A percentile compares a stretch with the other conserved stretches of the same genome.
Evolutionary conservation across 2,888 invertebrate species (phyloP).

Genomic region (Ochropleura plecta): DNA sequence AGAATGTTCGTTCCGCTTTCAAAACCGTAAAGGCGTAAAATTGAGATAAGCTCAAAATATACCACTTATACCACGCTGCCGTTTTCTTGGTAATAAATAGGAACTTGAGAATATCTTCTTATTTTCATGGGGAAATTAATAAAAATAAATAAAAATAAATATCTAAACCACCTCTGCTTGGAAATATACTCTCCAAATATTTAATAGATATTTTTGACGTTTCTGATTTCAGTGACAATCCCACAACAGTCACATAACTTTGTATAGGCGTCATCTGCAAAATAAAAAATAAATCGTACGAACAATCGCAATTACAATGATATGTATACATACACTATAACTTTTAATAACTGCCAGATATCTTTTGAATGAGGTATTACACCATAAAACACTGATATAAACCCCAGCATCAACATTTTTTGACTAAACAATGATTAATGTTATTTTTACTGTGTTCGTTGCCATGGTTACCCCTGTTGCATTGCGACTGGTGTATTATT

Average conservation of each 20-base stretch:
- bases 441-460: not conserved
- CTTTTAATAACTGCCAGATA: not conserved
- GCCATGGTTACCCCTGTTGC: not conserved
- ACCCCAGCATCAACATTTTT: not conserved
- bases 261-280: not conserved
- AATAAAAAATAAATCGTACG: not conserved
- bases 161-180: not conserved
- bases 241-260: not conserved
- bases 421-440: not conserved
- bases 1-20: slow-evolving; percentile 82
- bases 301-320: not conserved
- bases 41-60: slow-evolving; percentile 81
- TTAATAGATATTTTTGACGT: not conserved
- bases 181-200: not conserved
- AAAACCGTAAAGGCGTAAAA: slow-evolving; percentile 82
- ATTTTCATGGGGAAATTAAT: slow-evolving; percentile 12
- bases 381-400: not conserved
- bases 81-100: slow-evolving; percentile 45
- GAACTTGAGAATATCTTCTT: slow-evolving; percentile 12
- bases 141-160: too few species aligned
- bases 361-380: not conserved
- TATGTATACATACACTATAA: not conserved
- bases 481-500: not conserved
- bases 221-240: not conserved
- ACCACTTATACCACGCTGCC: slow-evolving; percentile 59